Evolutionary conservation across 92 coral and sea anemone species (phyloP).

Genomic region (Epizoanthus fatuus): DNA sequence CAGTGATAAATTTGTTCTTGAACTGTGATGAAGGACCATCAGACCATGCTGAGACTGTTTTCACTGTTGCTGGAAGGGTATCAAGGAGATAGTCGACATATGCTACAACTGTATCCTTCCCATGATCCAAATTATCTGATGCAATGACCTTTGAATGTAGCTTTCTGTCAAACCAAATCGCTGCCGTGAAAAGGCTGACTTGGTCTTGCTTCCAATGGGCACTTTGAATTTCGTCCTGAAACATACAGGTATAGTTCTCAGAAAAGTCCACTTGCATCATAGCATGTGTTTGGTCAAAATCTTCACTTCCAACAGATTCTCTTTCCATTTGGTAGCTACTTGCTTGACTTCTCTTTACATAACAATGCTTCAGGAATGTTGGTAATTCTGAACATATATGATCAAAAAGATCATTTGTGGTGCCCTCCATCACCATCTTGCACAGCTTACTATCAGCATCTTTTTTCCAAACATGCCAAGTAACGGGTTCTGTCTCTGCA

Average conservation of each 20-base stretch:
- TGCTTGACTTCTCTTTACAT: slow-evolving; percentile 55
- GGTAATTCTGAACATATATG: slow-evolving; percentile 51
- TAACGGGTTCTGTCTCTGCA: slow-evolving; percentile 47
- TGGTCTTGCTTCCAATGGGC: slow-evolving; percentile 65
- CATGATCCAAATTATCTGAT: slow-evolving; percentile 61
- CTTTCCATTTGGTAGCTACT: slow-evolving; percentile 56
- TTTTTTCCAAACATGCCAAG: slow-evolving; percentile 58
- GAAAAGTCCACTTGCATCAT: slow-evolving; percentile 67
- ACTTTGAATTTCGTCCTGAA: slow-evolving; percentile 60
- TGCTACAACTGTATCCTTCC: slow-evolving; percentile 64
- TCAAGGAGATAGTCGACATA: slow-evolving; percentile 57
- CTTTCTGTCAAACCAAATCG: slow-evolving; percentile 42
- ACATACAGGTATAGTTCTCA: slow-evolving; percentile 64
- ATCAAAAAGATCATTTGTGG: slow-evolving; percentile 58
- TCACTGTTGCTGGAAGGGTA: slow-evolving; percentile 51
- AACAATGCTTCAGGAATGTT: slow-evolving; percentile 59
- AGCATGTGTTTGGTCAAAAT: slow-evolving; percentile 44
- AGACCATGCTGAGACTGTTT: slow-evolving; percentile 59
- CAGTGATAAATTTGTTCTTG: slow-evolving; percentile 59
- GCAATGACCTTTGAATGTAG: slow-evolving; percentile 60
- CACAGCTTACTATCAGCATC: slow-evolving; percentile 45
- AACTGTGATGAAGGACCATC: slow-evolving; percentile 71
- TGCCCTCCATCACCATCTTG: slow-evolving; percentile 45
- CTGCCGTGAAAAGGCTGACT: slow-evolving; percentile 56
- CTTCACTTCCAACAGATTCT: slow-evolving; percentile 43